These are phyloP conservation scores for Euplexia lucipara DNA, from an alignment of 2,888 invertebrate species.

Conservation along the genomic window DNA sequence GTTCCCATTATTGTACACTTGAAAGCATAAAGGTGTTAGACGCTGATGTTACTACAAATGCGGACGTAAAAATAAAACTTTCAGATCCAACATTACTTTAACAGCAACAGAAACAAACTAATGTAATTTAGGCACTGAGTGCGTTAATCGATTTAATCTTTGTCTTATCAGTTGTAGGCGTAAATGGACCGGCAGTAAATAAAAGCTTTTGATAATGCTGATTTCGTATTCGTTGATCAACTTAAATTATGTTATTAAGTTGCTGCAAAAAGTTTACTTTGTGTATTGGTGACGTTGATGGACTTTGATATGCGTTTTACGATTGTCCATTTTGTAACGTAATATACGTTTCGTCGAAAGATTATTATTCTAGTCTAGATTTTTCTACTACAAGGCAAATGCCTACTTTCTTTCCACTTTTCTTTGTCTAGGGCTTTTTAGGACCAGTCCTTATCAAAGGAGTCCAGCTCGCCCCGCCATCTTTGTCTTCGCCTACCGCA, in stretches of 20 bases:
- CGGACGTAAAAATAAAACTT: background rate
- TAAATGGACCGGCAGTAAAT: slow-evolving; percentile 6
- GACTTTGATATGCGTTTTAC: too few species aligned
- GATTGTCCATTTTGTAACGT: too few species aligned
- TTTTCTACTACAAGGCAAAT: too few species aligned
- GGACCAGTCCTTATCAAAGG: too few species aligned
- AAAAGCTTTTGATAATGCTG: slow-evolving; percentile 8
- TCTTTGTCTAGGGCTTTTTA: too few species aligned
- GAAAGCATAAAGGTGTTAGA: background rate
- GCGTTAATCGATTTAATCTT: slow-evolving; percentile 4
- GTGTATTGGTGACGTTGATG: too few species aligned
- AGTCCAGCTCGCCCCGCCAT: too few species aligned
- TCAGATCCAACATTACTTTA: background rate
- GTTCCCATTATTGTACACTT: background rate
- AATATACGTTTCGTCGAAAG: too few species aligned
- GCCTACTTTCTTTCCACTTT: too few species aligned
- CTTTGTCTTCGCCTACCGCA: too few species aligned
- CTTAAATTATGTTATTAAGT: slow-evolving; percentile 5
- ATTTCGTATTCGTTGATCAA: background rate
- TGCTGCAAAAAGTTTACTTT: too few species aligned
- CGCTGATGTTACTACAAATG: background rate
- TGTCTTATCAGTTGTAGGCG: slow-evolving; percentile 16
- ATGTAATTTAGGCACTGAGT: background rate
- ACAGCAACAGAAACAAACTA: background rate
- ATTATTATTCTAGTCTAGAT: too few species aligned